phyloP scores from a whole-genome alignment of 2,888 invertebrate species.

The Quadroppia sp. region DNA sequence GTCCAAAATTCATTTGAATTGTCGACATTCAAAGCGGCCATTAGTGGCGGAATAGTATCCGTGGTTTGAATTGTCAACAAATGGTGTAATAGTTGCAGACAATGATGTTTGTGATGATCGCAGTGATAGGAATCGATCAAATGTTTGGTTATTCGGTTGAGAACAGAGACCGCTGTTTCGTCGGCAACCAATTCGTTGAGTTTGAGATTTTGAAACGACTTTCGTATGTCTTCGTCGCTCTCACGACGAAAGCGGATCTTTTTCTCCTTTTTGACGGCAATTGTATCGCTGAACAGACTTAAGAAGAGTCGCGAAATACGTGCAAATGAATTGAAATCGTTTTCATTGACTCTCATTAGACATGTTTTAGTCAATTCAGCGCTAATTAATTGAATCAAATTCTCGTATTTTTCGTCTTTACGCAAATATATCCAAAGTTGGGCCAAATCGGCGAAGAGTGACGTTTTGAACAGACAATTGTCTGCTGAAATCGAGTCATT shows the following conservation, averaged over 20 bases:
- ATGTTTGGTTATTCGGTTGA: not conserved
- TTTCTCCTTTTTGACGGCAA: not conserved
- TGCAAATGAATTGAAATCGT: not conserved
- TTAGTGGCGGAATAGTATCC: not conserved
- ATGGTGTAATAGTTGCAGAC: not conserved
- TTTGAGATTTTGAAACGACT: not conserved
- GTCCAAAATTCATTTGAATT: not conserved
- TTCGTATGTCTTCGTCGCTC: not conserved
- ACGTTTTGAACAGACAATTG: not conserved
- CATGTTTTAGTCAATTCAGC: not conserved
- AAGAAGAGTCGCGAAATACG: not conserved
- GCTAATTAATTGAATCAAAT: not conserved
- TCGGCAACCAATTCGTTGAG: not conserved
- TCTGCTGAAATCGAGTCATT: not conserved
- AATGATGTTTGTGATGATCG: not conserved
- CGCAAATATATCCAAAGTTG: conserved; percentile 11
- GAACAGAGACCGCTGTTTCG: not conserved
- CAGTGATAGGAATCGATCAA: conserved; percentile 6
- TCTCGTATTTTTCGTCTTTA: conserved; percentile 1
- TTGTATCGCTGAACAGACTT: not conserved
- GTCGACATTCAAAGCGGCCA: not conserved
- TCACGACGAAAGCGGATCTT: conserved; percentile 26
- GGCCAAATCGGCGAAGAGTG: not conserved
- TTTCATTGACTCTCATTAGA: not conserved
- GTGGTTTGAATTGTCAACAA: not conserved